Conservation (phyloP, 2,113 vertebrate genomes). For the Indicator indicator region DNA sequence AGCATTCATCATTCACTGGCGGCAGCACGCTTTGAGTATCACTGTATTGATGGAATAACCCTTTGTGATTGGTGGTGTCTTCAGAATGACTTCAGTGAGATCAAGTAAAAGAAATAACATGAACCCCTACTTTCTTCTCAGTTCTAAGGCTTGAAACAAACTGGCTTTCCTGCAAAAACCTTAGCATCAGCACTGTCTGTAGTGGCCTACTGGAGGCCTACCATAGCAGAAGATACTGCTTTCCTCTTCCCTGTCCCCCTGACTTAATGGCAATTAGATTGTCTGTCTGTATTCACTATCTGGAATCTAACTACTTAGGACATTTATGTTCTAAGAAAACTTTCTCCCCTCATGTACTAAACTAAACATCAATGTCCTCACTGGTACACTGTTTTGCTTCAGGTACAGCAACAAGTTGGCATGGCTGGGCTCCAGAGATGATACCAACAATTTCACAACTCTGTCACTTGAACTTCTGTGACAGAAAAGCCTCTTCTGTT, state of each 20-base stretch:
- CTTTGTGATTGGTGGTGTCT: neutral
- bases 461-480: neutral
- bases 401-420: neutral
- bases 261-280: neutral
- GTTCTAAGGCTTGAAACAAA: neutral
- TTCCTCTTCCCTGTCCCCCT: neutral
- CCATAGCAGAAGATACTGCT: neutral
- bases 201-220: neutral
- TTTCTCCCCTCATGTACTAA: neutral
- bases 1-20: neutral
- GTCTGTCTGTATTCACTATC: neutral
- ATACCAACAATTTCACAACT: neutral
- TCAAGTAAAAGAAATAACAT: neutral
- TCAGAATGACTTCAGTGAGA: neutral
- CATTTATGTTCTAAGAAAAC: neutral
- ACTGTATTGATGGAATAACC: neutral
- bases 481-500: neutral
- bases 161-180: neutral
- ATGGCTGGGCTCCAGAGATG: neutral
- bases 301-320: neutral
- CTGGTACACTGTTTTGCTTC: neutral
- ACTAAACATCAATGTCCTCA: neutral
- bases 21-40: neutral
- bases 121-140: neutral
- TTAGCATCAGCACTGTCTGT: neutral